Evolutionary conservation across 2,888 invertebrate species (phyloP), one percentile per base, ranked within the genome.

Genomic region (Hypomecis atomaria): DNA sequence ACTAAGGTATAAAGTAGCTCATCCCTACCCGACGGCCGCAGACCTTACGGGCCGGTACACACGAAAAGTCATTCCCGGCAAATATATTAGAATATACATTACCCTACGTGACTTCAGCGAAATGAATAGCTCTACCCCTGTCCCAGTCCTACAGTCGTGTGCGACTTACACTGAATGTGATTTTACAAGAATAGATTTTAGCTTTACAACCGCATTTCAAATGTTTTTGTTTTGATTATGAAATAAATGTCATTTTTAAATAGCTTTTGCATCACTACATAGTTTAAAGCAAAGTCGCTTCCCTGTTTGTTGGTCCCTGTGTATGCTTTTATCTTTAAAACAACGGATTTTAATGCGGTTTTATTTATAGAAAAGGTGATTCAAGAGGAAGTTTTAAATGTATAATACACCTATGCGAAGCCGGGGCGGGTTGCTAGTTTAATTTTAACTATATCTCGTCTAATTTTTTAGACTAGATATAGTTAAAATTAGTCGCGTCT

Each of bases 51-150:
- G 78, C 90, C 89, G 91, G 81, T 91, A 84, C 82, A 81, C 91
- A 92, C 90, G 91, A 91, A 91, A 92, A 92, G 92, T 92, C 91
- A 85, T 85, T 89, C 86, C 86, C 82, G 78, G 88, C 89, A 92
- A 92, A 92, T 92, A 92, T 92, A 92, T 92, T 92, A 92, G 92
- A 92, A 92, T 92, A 92, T 92, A 91, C 90, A 92, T 92, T 92
- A 92, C 90, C 86, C 88, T 88, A 88, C 89, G 90, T 87, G 92
- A 88, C 90, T 91, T 80, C 76, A 74, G 78, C 65, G 81, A 84
- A 86, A 90, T 92, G 91, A 92, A 92, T 92, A 84, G 90, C 85
- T 85, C 71, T 76, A 76, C 78, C 78, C 77, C 75, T 69, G 75
- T 76, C 74, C 78, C 76, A 71, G 68, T 68, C 66, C 72, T 36